A percentile compares a stretch with the other conserved stretches of the same genome.
Conservation (phyloP, 2,113 vertebrate species). For the Bos javanicus region DNA sequence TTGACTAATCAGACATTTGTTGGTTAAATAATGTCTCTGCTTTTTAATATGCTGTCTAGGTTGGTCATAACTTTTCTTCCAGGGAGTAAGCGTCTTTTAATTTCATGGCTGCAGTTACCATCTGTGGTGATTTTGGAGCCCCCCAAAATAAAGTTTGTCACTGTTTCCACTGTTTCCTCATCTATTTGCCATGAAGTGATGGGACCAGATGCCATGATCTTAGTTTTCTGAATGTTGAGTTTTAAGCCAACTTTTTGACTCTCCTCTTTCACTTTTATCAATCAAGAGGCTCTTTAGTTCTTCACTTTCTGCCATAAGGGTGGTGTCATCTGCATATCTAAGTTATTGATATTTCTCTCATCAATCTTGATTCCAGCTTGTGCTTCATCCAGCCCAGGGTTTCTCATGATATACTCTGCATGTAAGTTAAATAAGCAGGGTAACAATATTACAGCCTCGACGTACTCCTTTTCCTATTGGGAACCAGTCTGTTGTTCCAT, state of each 20-base stretch:
- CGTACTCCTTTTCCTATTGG: neutral
- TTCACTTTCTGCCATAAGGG: neutral
- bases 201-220: neutral
- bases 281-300: neutral
- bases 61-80: neutral
- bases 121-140: neutral
- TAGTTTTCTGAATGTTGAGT: neutral
- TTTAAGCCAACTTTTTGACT: neutral
- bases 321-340: neutral
- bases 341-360: neutral
- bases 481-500: neutral
- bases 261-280: neutral
- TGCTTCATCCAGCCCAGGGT: neutral
- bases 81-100: neutral
- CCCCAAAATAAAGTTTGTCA: neutral
- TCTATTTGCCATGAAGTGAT: neutral
- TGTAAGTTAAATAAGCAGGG: neutral
- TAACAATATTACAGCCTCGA: neutral
- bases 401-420: neutral
- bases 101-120: neutral
- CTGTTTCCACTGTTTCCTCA: neutral
- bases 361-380: neutral
- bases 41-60: neutral
- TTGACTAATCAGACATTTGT: neutral
- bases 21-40: neutral